Base-by-base conservation (phyloP, 1,140 invertebrate genomes). In the Drosophila kikkawai region DNA sequence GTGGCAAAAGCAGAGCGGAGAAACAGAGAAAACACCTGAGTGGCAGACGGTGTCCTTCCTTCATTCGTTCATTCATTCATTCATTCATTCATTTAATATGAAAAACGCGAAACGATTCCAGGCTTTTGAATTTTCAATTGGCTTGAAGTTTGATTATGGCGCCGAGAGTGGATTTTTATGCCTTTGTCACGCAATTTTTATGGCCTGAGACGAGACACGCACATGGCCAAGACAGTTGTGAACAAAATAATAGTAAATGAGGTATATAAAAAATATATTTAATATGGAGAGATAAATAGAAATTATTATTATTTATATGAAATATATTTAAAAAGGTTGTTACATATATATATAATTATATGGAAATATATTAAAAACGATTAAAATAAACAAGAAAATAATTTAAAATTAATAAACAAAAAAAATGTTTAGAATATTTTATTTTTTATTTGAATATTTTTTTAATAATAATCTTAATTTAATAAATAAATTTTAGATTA, bases 111-210 rank as follows among this genome's bases (percentile, higher is more conserved):
- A 75, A 57, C 53, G 56, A 67, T 68, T 79, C 53, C 75, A 50
- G 59, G 75, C 66, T 71, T 65, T 79, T 79, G 75, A 79, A 71
- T 71, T 71, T 64, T 79, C 76, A 79, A 79, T 79, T 79, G 76
- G 66, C 59, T 60, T 71, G 75, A 79, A 65, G 75, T 79, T 79
- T 71, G 75, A 79, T 71, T 79, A 64, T 71, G 36, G 53, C 48
- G 45, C 34, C 37, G 32, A 34, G 34, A 56, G 73, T 42, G 58
- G 64, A 70, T 64, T 79, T 78, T 63, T 57, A 71, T 47, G 44
- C 67, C 58, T 79, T 79, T 79, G 76, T 77, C 75, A 79, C 66
- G 36, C 75, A 57, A 34, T 51, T 77, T 76, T 56, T 55, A 67
- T 45, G 61, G 61, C 26, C 44, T 22, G 37, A 68, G 44, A 34